Conservation (phyloP, 1,140 invertebrate genomes). For the Danaus plexippus region DNA sequence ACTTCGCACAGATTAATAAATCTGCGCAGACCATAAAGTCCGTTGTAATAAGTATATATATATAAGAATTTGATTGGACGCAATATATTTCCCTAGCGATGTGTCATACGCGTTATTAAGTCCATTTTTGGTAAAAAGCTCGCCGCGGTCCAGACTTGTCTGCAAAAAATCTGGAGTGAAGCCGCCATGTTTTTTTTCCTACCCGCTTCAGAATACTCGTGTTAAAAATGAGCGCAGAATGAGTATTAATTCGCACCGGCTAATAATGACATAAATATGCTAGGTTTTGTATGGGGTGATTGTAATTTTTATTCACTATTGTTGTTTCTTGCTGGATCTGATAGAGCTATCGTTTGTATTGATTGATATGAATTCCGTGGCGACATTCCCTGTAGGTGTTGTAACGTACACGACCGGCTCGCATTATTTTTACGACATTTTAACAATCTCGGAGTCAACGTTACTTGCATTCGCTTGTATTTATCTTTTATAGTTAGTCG, state of each 20-base stretch:
- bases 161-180: conserved; percentile 27
- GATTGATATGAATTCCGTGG: conserved; percentile 10
- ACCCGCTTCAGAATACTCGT: conserved; percentile 43
- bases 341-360: conserved; percentile 13
- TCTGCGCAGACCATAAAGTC: too few species aligned
- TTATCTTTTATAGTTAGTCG: too few species aligned
- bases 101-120: too few species aligned
- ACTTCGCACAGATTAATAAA: too few species aligned
- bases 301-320: conserved; percentile 16
- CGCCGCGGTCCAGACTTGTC: conserved; percentile 22
- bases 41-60: too few species aligned
- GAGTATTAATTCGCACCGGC: conserved; percentile 67
- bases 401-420: too few species aligned
- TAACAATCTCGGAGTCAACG: too few species aligned
- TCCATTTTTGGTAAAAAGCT: neutral
- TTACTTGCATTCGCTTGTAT: too few species aligned
- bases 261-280: conserved; percentile 71
- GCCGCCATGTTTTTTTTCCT: conserved; percentile 44
- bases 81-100: too few species aligned
- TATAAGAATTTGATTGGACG: too few species aligned
- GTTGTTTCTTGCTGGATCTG: conserved; percentile 7
- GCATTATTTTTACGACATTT: too few species aligned
- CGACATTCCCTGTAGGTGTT: neutral
- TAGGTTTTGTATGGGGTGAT: conserved; percentile 49
- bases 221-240: conserved; percentile 64